Evolutionary conservation across 2,797 vertebrate genomes (phyloP).

Genomic region (Pangasius krempfi): DNA sequence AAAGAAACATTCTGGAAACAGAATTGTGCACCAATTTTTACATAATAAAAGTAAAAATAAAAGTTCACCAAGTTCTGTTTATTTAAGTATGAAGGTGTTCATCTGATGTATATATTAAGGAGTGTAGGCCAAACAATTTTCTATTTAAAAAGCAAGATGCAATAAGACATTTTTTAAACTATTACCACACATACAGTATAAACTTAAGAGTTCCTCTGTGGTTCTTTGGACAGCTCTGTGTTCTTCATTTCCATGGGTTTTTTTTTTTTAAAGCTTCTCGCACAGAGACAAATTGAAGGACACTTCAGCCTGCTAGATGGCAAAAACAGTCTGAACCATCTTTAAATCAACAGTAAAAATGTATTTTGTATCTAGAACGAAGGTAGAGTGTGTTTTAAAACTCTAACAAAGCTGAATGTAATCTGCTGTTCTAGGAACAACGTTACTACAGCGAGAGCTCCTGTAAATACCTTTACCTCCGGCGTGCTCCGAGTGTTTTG

Average conservation of each 20-base stretch:
- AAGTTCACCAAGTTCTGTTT: background rate
- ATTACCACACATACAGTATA: background rate
- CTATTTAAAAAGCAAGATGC: background rate
- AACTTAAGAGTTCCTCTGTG: background rate
- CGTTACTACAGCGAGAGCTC: background rate
- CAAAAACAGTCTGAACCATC: background rate
- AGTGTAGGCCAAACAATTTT: background rate
- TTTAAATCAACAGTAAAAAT: background rate
- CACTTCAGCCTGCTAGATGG: background rate
- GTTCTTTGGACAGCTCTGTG: background rate
- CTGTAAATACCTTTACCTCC: background rate
- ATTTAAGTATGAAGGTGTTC: too few relatives aligned
- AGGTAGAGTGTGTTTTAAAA: background rate
- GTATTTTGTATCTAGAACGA: background rate
- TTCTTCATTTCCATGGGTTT: background rate
- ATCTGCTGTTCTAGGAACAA: background rate
- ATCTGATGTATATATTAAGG: background rate
- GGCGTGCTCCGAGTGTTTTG: background rate
- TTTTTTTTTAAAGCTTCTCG: background rate
- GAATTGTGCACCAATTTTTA: background rate
- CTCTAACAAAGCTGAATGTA: background rate
- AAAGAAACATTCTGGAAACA: background rate
- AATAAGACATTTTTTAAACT: background rate
- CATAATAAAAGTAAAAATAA: too few relatives aligned
- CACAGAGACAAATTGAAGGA: too few relatives aligned